phyloP scores from a whole-genome alignment of 2,888 invertebrate species.

The Parnassius smintheus region DNA sequence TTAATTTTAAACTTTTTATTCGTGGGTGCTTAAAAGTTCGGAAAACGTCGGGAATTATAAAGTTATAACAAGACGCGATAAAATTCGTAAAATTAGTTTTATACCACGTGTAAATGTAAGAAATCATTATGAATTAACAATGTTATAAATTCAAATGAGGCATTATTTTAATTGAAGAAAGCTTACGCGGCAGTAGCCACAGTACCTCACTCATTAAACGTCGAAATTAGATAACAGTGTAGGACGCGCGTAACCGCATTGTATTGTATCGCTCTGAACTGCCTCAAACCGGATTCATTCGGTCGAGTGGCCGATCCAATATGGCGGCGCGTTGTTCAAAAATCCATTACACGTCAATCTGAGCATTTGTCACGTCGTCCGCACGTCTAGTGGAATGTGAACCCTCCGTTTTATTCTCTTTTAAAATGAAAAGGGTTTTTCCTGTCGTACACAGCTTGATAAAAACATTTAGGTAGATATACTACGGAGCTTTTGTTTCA shows the following conservation, averaged over 20 bases:
- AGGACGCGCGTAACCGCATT: conserved; percentile 35
- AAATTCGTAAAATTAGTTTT: too few species aligned
- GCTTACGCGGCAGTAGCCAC: too few species aligned
- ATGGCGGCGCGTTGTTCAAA: conserved; percentile 44
- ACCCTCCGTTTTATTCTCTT: conserved; percentile 11
- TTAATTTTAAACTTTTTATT: too few species aligned
- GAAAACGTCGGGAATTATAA: too few species aligned
- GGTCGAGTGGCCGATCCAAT: conserved; percentile 53
- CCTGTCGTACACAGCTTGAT: background rate
- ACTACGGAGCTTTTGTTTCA: too few species aligned
- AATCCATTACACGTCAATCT: conserved; percentile 19
- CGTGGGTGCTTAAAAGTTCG: too few species aligned
- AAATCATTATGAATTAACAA: too few species aligned
- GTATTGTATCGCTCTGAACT: conserved; percentile 31
- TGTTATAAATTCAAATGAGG: too few species aligned
- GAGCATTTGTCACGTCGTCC: conserved; percentile 11
- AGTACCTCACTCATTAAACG: background rate
- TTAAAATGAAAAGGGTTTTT: conserved; percentile 10
- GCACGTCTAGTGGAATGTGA: background rate
- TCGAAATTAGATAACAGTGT: conserved; percentile 25
- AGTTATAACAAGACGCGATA: too few species aligned
- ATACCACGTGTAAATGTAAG: too few species aligned
- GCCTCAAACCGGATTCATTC: conserved; percentile 43
- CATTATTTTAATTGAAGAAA: too few species aligned
- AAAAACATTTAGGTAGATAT: background rate